Evolutionary conservation across 2,113 vertebrate species (phyloP).

Genomic region (Eublepharis macularius): DNA sequence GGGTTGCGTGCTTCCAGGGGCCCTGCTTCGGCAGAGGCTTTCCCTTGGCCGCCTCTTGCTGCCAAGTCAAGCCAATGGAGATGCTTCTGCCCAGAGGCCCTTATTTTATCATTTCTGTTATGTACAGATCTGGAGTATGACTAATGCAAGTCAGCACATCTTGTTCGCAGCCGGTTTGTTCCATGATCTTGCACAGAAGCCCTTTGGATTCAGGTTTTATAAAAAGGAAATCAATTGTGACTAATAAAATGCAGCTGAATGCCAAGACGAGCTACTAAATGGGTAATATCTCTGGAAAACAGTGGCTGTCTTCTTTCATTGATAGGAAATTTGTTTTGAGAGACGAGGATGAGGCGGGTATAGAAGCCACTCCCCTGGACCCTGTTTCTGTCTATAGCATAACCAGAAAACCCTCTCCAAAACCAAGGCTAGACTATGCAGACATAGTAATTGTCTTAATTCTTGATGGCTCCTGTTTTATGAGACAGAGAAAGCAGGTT

Average conservation of each 20-base stretch:
- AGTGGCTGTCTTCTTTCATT: not conserved
- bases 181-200: not conserved
- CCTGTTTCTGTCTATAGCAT: not conserved
- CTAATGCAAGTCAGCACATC: constrained; percentile 11
- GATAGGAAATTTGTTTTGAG: not conserved
- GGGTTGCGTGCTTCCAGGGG: not conserved
- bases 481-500: not conserved
- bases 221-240: not conserved
- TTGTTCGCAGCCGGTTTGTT: not conserved
- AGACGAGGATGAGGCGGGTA: no score
- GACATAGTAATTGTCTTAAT: not conserved
- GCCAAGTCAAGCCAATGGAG: not conserved
- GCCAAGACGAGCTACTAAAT: not conserved
- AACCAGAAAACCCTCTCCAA: not conserved
- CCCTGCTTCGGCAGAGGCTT: not conserved
- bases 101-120: not conserved
- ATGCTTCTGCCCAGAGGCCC: not conserved
- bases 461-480: not conserved
- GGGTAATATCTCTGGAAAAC: not conserved
- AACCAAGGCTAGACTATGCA: not conserved
- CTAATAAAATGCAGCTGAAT: not conserved
- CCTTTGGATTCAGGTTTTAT: not conserved
- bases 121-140: not conserved
- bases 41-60: not conserved
- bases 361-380: not conserved